These are phyloP conservation scores for Sphenopsis melanotis DNA, from an alignment of 2,797 vertebrate species.

Conservation along the genomic window DNA sequence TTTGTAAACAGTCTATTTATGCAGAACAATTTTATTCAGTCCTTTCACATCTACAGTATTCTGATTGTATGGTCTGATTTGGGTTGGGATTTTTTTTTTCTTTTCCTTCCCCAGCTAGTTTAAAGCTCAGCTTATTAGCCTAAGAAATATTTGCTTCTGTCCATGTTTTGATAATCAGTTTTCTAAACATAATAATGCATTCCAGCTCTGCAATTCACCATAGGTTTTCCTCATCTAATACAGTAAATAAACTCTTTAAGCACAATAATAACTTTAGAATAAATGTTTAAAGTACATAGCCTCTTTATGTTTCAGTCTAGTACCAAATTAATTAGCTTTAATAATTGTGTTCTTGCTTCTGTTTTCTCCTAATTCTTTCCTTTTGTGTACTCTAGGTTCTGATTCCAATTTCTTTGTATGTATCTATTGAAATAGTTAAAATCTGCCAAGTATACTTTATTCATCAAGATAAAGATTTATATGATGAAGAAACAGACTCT, in stretches of 20 bases:
- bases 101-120: constrained; percentile 46
- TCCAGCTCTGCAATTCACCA: constrained; percentile 2
- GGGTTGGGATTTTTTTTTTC: neutral
- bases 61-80: constrained; percentile 18
- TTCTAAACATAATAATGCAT: constrained; percentile 21
- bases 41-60: neutral
- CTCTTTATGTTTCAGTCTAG: neutral
- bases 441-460: constrained; percentile 97
- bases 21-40: neutral
- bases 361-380: neutral
- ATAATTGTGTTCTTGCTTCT: neutral
- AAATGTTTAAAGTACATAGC: neutral
- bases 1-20: neutral
- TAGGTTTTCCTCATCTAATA: constrained; percentile 38
- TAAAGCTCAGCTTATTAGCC: constrained; percentile 37
- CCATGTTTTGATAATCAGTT: constrained; percentile 21
- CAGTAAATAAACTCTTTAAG: constrained; percentile 42
- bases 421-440: constrained; percentile 98
- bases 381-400: constrained; percentile 80
- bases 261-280: neutral
- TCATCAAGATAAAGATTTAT: constrained; percentile 91
- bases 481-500: constrained; percentile 93
- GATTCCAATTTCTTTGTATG: constrained; percentile 97
- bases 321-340: neutral
- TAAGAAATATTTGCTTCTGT: constrained; percentile 38